These are phyloP conservation scores for Squalus acanthias DNA, from an alignment of 2,797 vertebrate genomes.

Conservation along the genomic window DNA sequence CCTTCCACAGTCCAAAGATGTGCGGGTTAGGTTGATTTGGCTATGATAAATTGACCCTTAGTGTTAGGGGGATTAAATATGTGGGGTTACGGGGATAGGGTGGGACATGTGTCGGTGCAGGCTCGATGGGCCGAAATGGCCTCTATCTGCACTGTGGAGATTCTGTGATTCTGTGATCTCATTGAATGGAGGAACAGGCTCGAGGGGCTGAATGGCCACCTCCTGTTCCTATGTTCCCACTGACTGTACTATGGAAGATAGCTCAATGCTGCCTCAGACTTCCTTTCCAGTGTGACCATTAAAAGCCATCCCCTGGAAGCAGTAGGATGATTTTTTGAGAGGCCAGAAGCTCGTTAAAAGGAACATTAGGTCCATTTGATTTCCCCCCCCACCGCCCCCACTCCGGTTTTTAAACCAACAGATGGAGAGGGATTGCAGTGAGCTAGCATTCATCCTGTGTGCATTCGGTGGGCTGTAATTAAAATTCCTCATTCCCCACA, in stretches of 20 bases:
- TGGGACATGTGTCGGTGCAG: too few relatives aligned
- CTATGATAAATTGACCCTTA: too few relatives aligned
- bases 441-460: slow-evolving; percentile 10
- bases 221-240: not conserved
- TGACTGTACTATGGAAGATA: not conserved
- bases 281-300: not conserved
- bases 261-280: not conserved
- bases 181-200: not conserved
- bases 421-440: not conserved
- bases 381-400: not conserved
- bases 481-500: slow-evolving; percentile 30
- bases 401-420: not conserved
- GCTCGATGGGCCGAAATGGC: too few relatives aligned
- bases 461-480: not conserved
- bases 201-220: not conserved
- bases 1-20: too few relatives aligned
- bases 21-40: too few relatives aligned
- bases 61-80: too few relatives aligned
- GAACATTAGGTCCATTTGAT: not conserved
- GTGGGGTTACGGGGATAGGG: too few relatives aligned
- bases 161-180: not conserved
- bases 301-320: not conserved
- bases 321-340: not conserved
- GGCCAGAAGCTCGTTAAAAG: not conserved
- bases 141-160: too few relatives aligned